Evolutionary conservation across 2,113 vertebrate genomes (phyloP).

Genomic region (Trichomycterus rosablanca): DNA sequence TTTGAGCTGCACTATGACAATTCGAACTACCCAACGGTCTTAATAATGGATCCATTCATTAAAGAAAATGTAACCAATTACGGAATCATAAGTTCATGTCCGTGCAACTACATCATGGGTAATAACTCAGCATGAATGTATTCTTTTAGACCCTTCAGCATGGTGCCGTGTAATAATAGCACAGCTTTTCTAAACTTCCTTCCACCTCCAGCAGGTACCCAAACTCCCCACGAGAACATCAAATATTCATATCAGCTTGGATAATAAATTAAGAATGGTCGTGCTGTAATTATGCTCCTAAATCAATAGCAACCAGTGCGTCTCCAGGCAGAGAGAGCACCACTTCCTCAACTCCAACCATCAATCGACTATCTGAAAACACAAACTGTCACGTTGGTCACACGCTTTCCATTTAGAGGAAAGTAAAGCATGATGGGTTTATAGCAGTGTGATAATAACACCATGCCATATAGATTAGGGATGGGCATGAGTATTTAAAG

Average conservation of each 20-base stretch:
- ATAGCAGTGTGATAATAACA: not conserved
- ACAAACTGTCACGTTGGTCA: slow-evolving; percentile 18
- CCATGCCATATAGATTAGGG: not conserved
- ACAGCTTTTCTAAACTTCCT: slow-evolving; percentile 1
- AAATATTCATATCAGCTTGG: slow-evolving; percentile 46
- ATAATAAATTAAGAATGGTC: slow-evolving; percentile 46
- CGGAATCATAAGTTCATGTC: too few species aligned
- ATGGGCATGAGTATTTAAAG: not conserved
- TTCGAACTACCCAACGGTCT: too few species aligned
- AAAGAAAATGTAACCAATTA: too few species aligned
- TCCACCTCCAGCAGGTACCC: slow-evolving; percentile 22
- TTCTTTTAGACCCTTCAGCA: not conserved
- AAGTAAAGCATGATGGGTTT: not conserved
- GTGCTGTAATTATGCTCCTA: slow-evolving; percentile 44
- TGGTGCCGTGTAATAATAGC: not conserved
- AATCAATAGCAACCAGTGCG: slow-evolving; percentile 46
- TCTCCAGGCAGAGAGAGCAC: slow-evolving; percentile 31
- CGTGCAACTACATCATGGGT: too few species aligned
- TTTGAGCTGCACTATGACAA: too few species aligned
- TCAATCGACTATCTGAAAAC: slow-evolving; percentile 11
- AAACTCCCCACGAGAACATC: slow-evolving; percentile 37
- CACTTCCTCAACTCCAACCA: not conserved
- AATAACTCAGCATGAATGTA: too few species aligned
- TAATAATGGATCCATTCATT: too few species aligned
- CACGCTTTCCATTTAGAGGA: slow-evolving; percentile 4